Percentiles rank a stretch among this genome's conserved stretches.
Conservation (phyloP, 2,113 vertebrate species). For the Cathartes aura region DNA sequence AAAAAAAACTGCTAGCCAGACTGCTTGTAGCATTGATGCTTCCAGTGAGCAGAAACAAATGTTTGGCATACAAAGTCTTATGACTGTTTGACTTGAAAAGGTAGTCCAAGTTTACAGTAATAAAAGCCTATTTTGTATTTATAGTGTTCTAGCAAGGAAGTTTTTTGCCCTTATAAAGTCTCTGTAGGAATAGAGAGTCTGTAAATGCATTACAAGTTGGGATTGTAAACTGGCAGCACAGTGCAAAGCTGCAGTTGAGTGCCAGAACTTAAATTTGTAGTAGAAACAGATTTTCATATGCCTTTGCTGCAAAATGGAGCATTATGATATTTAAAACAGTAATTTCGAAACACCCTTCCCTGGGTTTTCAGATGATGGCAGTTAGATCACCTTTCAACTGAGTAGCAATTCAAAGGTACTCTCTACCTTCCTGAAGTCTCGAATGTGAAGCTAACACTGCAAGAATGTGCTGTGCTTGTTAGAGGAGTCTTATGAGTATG, state of each 20-base stretch:
- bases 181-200: neutral
- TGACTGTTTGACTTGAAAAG: neutral
- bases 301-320: neutral
- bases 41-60: neutral
- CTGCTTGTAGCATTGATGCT: neutral
- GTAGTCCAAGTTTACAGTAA: neutral
- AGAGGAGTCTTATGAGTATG: neutral
- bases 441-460: neutral
- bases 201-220: neutral
- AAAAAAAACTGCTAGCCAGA: neutral
- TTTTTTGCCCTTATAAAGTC: neutral
- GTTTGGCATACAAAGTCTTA: neutral
- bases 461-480: neutral
- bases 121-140: slow-evolving; percentile 22
- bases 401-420: neutral
- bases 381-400: neutral
- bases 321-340: neutral
- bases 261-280: neutral
- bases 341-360: neutral
- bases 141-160: neutral
- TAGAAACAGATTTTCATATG: neutral
- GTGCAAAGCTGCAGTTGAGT: neutral
- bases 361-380: neutral
- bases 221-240: neutral
- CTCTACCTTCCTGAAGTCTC: neutral